A percentile compares a stretch with the other conserved stretches of the same genome.
These are phyloP conservation scores for Acrobasis suavella DNA, from an alignment of 2,888 invertebrate species.

Conservation along the genomic window DNA sequence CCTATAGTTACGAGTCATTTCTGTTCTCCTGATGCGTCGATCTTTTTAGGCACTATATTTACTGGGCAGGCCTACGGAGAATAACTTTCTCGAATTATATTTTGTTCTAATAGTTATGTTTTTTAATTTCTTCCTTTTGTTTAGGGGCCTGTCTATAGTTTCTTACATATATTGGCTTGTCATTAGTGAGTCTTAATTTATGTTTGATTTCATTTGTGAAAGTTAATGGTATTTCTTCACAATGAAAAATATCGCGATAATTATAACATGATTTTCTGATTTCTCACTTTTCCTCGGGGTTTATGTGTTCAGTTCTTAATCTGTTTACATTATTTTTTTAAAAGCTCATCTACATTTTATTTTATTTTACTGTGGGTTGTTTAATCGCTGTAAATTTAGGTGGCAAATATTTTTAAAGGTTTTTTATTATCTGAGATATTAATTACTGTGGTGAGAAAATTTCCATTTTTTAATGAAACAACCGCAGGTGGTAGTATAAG, in stretches of 20 bases:
- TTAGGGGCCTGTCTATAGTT: constrained; percentile 31
- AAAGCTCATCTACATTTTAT: not conserved
- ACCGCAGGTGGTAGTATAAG: not conserved
- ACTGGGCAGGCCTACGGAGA: constrained; percentile 37
- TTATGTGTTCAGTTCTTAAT: constrained; percentile 36
- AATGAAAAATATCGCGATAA: constrained; percentile 46
- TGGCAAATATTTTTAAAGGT: not conserved
- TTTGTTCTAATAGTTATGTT: constrained; percentile 34
- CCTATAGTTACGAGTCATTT: constrained; percentile 34
- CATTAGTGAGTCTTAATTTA: constrained; percentile 38
- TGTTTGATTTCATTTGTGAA: constrained; percentile 47
- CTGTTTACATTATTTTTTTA: constrained; percentile 27
- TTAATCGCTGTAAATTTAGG: not conserved
- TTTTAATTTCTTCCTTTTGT: constrained; percentile 33
- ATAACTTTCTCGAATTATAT: constrained; percentile 33
- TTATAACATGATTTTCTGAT: constrained; percentile 38
- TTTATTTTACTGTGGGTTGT: not conserved
- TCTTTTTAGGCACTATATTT: constrained; percentile 36
- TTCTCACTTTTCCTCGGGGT: constrained; percentile 40
- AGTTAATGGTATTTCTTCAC: constrained; percentile 41
- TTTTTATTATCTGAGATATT: not conserved
- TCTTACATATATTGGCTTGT: constrained; percentile 35
- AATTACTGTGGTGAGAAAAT: not conserved
- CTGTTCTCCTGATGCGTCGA: constrained; percentile 32
- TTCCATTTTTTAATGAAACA: not conserved